Evolutionary conservation across 2,113 vertebrate species (phyloP).

Genomic region (Madoqua kirkii): DNA sequence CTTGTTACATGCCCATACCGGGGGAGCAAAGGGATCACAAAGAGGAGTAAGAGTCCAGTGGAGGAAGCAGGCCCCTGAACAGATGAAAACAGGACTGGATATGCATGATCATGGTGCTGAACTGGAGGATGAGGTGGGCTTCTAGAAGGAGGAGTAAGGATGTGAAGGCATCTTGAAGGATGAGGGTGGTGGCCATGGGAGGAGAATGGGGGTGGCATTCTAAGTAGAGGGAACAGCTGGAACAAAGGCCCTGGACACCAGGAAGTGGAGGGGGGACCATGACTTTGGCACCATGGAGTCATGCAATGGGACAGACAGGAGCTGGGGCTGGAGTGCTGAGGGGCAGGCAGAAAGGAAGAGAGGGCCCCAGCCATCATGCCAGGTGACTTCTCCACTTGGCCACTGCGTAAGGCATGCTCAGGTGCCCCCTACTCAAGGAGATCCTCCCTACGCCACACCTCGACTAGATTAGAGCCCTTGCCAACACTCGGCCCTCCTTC

Average conservation of each 20-base stretch:
- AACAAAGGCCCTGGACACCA: neutral
- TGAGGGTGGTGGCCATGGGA: neutral
- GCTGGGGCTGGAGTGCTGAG: neutral
- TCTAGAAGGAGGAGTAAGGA: neutral
- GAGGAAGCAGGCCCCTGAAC: neutral
- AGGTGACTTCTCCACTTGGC: neutral
- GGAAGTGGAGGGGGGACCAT: neutral
- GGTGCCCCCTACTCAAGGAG: neutral
- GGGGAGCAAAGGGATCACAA: neutral
- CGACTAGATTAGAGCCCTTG: neutral
- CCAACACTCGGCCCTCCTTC: neutral
- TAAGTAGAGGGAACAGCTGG: neutral
- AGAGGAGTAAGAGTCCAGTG: accelerated
- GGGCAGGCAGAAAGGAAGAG: neutral
- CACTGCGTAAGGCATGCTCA: too few relatives aligned
- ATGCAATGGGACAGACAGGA: neutral
- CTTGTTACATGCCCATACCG: neutral
- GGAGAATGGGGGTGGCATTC: neutral
- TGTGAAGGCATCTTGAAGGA: neutral
- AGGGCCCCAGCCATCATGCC: neutral
- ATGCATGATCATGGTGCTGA: neutral
- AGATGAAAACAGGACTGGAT: neutral
- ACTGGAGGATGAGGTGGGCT: neutral
- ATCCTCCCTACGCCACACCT: neutral
- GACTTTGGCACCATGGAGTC: neutral